Base-by-base conservation (phyloP, 2,113 vertebrate species). In the Xenus cinereus region DNA sequence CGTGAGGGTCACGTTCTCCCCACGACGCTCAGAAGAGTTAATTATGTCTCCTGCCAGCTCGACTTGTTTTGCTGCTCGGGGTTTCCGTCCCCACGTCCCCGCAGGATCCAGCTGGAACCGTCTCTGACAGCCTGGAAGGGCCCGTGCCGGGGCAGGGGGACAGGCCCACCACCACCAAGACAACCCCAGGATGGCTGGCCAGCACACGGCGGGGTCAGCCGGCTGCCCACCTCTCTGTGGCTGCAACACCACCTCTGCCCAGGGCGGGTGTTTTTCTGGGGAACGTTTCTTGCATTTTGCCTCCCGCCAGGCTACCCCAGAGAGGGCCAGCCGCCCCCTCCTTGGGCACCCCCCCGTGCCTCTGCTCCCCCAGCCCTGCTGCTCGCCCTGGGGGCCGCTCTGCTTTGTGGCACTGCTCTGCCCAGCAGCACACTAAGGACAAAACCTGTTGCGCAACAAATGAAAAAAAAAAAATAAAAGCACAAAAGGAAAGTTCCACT, bases 101-200 rank as follows among this genome's bases (percentile, higher is more conserved):
- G 7, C 19, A 15, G 35, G 20, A 51, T 21, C 26, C 57, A 64
- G 35, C 2, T 37, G 2, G 35, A 45, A 17, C 7, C 35, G 13
- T 48, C 23, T 69, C 45, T 46, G 35, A 37, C 37, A 35, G 16
- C 8, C 27, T n/a, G 64, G 22, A n/a, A 46, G 14, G 4, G 24
- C 10, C 23, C 3, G 0, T 7, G 20, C 8, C 3, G 0, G 1
- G 8, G 9, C 54, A 57, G 24, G 1, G 2, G 60, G 32, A 14
- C 20, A 6, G 19, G 17, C 18, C 9, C 30, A 32, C 16, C 30
- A 2, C 14, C 21, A 4, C 46, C 9, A 3, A 8, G 18, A 14
- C 3, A 2, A 5, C 32, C 14, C 23, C 12, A 1, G 2, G 2
- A 1, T 3, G 4, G 21, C 6, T 10, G 11, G 6, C 12, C 69